A percentile compares a stretch with the other conserved stretches of the same genome.
Evolutionary conservation across 2,888 invertebrate species (phyloP).

Genomic region (Pachycephus smyrnensis): DNA sequence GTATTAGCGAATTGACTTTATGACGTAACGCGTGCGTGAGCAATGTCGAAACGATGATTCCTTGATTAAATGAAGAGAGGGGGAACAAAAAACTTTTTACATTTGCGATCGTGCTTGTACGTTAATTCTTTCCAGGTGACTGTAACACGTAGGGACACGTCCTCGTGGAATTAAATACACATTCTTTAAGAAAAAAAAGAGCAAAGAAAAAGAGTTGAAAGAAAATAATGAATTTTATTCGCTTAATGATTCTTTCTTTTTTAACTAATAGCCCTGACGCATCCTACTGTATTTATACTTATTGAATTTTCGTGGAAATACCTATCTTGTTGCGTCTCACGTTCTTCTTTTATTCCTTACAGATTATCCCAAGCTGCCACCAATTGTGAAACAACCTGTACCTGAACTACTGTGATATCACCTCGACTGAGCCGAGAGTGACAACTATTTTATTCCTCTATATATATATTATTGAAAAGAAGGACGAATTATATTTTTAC

Average conservation of each 20-base stretch:
- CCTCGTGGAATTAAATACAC: constrained; percentile 54
- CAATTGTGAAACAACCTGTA: neutral
- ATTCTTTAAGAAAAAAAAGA: constrained; percentile 24
- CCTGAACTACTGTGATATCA: neutral
- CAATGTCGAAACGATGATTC: neutral
- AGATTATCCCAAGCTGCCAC: neutral
- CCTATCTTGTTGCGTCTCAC: neutral
- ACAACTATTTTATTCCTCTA: neutral
- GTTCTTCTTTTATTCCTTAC: neutral
- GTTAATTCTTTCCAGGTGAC: constrained; percentile 44
- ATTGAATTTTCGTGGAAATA: neutral
- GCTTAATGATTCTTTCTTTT: neutral
- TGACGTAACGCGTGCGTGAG: neutral
- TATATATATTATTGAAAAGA: neutral
- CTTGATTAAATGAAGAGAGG: neutral
- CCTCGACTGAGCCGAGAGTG: neutral
- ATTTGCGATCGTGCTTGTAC: constrained; percentile 10
- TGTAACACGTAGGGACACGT: constrained; percentile 56
- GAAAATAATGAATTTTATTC: neutral
- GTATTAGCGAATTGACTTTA: neutral
- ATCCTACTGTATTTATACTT: neutral
- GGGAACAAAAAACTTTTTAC: constrained; percentile 23
- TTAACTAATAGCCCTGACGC: neutral
- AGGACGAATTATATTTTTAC: neutral
- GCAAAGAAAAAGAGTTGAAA: neutral